Conservation (phyloP, 2,888 invertebrate genomes). For the Timandra comae region DNA sequence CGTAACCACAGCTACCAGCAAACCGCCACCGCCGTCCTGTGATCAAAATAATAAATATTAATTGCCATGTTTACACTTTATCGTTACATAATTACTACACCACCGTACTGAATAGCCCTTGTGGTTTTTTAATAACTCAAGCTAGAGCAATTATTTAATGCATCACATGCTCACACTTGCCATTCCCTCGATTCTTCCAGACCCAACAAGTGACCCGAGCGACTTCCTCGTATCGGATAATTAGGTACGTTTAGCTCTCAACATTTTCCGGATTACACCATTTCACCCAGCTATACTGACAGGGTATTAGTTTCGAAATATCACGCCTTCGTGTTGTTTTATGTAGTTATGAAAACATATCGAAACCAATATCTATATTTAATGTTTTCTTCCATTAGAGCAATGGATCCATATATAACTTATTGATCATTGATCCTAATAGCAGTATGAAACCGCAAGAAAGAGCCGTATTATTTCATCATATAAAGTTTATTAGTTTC, state of each 20-base stretch:
- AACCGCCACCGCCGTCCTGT: conserved; percentile 55
- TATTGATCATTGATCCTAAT: conserved; percentile 31
- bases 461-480: conserved; percentile 32
- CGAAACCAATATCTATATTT: too few relatives aligned
- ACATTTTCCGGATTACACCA: conserved; percentile 34
- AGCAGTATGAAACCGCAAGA: conserved; percentile 27
- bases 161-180: conserved; percentile 31
- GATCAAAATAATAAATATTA: conserved; percentile 55
- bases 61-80: conserved; percentile 52
- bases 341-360: too few relatives aligned
- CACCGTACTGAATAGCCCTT: conserved; percentile 44
- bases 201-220: conserved; percentile 25
- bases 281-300: conserved; percentile 22
- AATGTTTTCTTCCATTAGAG: too few relatives aligned
- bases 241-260: conserved; percentile 37
- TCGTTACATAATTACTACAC: conserved; percentile 50
- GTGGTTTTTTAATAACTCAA: conserved; percentile 44
- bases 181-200: conserved; percentile 27
- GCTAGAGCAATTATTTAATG: conserved; percentile 23
- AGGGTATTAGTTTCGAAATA: too few relatives aligned
- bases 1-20: conserved; percentile 43
- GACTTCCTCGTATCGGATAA: conserved; percentile 43
- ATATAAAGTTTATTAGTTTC: too few relatives aligned
- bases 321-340: too few relatives aligned
- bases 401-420: too few relatives aligned